Conservation (phyloP, 2,797 vertebrate genomes). For the Enteromius paludinosus region DNA sequence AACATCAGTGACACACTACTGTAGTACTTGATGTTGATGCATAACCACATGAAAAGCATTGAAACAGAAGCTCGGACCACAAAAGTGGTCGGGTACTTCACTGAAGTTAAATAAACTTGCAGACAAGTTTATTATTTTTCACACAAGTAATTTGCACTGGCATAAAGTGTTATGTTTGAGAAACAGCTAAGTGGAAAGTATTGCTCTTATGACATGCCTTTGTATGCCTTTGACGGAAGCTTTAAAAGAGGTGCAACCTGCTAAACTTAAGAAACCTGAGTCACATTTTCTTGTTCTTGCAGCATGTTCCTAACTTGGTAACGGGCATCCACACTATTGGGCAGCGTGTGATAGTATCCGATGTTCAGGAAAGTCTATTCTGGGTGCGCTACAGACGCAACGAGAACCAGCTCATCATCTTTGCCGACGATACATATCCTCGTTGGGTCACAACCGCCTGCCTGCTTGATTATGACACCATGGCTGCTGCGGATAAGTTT, state of each 20-base stretch:
- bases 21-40: neutral
- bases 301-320: constrained; percentile 97
- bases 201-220: neutral
- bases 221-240: neutral
- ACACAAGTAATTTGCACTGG: neutral
- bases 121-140: neutral
- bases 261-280: neutral
- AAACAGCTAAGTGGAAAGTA: neutral
- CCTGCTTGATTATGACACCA: constrained; percentile 95
- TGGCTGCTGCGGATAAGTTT: constrained; percentile 97
- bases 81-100: neutral
- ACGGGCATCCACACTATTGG: constrained; percentile 93
- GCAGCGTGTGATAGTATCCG: constrained; percentile 92
- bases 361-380: constrained; percentile 97
- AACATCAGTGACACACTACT: neutral
- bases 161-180: neutral
- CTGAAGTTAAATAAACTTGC: neutral
- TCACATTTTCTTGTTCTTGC: constrained; percentile 39
- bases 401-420: constrained; percentile 98
- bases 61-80: neutral
- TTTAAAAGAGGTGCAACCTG: neutral
- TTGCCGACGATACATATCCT: constrained; percentile 95
- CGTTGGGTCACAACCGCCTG: constrained; percentile 97
- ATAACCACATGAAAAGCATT: constrained; percentile 26
- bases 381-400: constrained; percentile 97